Percentiles rank a stretch among this genome's conserved stretches.
These are phyloP conservation scores for Catalaphyllia jardinei DNA, from an alignment of 64 coral and sea anemone genomes.

Conservation along the genomic window DNA sequence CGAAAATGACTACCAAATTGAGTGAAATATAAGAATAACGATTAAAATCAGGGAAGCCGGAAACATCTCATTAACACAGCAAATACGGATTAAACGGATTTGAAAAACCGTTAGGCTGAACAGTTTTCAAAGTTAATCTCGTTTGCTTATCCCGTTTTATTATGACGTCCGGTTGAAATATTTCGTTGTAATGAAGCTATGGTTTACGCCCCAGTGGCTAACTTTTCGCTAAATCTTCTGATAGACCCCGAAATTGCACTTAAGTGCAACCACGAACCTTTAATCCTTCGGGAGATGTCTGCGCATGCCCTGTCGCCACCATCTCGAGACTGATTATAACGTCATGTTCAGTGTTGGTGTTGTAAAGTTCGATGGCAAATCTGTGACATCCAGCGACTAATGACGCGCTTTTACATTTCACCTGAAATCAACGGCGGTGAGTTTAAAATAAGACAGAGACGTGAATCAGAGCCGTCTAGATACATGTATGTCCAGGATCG, in stretches of 20 bases:
- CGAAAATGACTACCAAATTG: too few relatives aligned
- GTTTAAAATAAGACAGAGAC: not conserved
- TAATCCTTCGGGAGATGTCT: conserved; percentile 78
- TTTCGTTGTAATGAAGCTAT: too few relatives aligned
- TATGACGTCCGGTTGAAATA: too few relatives aligned
- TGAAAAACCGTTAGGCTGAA: too few relatives aligned
- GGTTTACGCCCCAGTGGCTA: too few relatives aligned
- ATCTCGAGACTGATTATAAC: conserved; percentile 83
- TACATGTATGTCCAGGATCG: too few relatives aligned
- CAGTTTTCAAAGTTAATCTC: too few relatives aligned
- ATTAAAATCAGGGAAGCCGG: too few relatives aligned
- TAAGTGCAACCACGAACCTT: conserved; percentile 41
- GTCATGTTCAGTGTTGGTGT: conserved; percentile 77
- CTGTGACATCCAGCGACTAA: conserved; percentile 77
- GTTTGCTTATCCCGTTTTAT: too few relatives aligned
- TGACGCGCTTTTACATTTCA: conserved; percentile 70
- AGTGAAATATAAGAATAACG: too few relatives aligned
- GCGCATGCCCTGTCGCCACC: conserved; percentile 83
- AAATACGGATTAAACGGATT: too few relatives aligned
- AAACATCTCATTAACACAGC: too few relatives aligned
- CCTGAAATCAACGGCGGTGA: conserved; percentile 37
- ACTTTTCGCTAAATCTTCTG: not conserved
- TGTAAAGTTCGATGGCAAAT: conserved; percentile 77
- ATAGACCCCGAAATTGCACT: not conserved
- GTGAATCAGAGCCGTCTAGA: not conserved